Conservation (phyloP, 2,113 vertebrate species). For the Pyxicephalus adspersus region DNA sequence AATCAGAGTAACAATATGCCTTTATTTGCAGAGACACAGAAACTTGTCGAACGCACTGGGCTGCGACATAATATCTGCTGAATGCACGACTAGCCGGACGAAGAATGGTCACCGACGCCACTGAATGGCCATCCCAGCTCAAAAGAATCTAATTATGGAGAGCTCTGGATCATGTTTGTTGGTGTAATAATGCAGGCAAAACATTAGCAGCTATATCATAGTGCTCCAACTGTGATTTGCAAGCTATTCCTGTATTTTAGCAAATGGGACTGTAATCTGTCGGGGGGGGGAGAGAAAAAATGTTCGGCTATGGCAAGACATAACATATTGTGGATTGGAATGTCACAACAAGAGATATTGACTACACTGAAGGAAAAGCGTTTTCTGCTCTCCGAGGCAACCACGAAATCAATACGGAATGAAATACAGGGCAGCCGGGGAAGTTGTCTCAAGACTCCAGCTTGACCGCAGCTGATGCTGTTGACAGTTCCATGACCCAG, state of each 20-base stretch:
- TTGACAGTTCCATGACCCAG: slow-evolving; percentile 80
- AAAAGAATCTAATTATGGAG: slow-evolving; percentile 87
- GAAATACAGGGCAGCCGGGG: slow-evolving; percentile 82
- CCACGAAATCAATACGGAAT: slow-evolving; percentile 85
- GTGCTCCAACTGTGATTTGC: slow-evolving; percentile 85
- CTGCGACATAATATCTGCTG: slow-evolving; percentile 86
- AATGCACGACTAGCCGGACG: slow-evolving; percentile 84
- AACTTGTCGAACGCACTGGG: slow-evolving; percentile 86
- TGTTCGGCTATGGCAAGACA: slow-evolving; percentile 72
- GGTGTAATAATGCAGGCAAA: slow-evolving; percentile 86
- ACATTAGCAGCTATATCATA: slow-evolving; percentile 87
- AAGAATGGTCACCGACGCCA: slow-evolving; percentile 81
- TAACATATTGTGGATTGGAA: slow-evolving; percentile 74
- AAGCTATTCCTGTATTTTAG: slow-evolving; percentile 83
- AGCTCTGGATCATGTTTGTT: slow-evolving; percentile 86
- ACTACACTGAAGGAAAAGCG: slow-evolving; percentile 78
- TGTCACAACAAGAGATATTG: slow-evolving; percentile 88
- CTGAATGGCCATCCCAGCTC: slow-evolving; percentile 87
- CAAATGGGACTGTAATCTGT: slow-evolving; percentile 83
- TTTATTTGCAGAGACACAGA: slow-evolving; percentile 89
- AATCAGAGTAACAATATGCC: slow-evolving; percentile 90
- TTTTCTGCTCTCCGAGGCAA: slow-evolving; percentile 80
- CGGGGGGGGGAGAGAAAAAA: slow-evolving; percentile 59
- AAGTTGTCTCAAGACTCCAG: slow-evolving; percentile 80
- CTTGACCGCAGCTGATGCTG: slow-evolving; percentile 82